These are phyloP conservation scores for Crax fasciolata DNA, from an alignment of 2,797 vertebrate genomes.

Conservation along the genomic window DNA sequence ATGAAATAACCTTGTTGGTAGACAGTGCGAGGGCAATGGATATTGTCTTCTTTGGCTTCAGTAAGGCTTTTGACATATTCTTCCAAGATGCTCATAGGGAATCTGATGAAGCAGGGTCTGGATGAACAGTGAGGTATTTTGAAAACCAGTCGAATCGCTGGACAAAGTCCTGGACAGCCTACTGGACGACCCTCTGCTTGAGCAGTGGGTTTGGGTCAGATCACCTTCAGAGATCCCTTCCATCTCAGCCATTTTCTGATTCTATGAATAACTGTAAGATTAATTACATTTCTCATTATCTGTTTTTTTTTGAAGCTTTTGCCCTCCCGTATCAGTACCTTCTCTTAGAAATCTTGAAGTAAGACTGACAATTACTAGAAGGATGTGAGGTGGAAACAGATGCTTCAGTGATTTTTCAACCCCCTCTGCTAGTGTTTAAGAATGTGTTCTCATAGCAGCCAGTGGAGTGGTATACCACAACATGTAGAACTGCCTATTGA, in stretches of 20 bases:
- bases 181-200: background rate
- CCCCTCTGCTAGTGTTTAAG: background rate
- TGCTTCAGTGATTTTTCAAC: background rate
- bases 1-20: background rate
- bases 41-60: background rate
- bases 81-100: background rate
- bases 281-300: background rate
- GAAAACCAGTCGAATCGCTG: too few relatives aligned
- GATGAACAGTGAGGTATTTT: too few relatives aligned
- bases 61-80: background rate
- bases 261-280: background rate
- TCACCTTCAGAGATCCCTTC: background rate
- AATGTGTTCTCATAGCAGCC: background rate
- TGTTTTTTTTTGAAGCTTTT: background rate
- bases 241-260: background rate
- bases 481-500: background rate
- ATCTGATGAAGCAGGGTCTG: too few relatives aligned
- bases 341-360: background rate
- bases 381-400: background rate
- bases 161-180: background rate
- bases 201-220: background rate
- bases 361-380: background rate
- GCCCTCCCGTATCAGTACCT: background rate
- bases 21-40: background rate
- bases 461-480: background rate